Conservation (phyloP, 2,888 invertebrate genomes). For the Drosophila flavopinicola region DNA sequence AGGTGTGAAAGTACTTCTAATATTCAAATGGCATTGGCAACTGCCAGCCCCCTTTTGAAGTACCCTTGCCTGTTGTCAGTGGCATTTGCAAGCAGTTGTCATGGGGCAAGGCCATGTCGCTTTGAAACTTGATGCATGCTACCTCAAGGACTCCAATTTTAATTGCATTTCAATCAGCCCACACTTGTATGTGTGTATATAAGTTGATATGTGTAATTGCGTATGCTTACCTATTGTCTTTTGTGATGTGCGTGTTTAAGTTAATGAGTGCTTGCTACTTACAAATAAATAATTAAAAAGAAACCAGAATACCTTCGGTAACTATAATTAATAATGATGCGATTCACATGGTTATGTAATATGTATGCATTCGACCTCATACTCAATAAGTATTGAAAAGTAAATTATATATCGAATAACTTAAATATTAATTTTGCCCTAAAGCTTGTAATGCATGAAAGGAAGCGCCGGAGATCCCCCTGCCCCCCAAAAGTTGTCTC, state of each 20-base stretch:
- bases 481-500: too few species aligned
- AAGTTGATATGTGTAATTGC: neutral
- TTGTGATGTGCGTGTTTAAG: slow-evolving; percentile 5
- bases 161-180: slow-evolving; percentile 70
- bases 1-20: slow-evolving; percentile 75
- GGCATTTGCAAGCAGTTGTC: slow-evolving; percentile 17
- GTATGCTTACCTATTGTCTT: neutral
- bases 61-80: slow-evolving; percentile 2
- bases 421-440: too few species aligned
- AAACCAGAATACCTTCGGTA: neutral
- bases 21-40: slow-evolving; percentile 62
- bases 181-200: neutral
- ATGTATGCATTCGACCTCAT: too few species aligned
- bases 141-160: slow-evolving; percentile 40
- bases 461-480: too few species aligned
- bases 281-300: neutral
- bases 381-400: too few species aligned
- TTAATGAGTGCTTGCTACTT: slow-evolving; percentile 7
- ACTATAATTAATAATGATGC: slow-evolving; percentile 8
- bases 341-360: too few species aligned
- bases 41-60: neutral
- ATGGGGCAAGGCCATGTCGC: slow-evolving; percentile 35
- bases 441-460: too few species aligned
- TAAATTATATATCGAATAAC: too few species aligned
- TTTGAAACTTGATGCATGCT: slow-evolving; percentile 24